Conservation (phyloP, 1,140 invertebrate species). For the Drosophila eugracilis region DNA sequence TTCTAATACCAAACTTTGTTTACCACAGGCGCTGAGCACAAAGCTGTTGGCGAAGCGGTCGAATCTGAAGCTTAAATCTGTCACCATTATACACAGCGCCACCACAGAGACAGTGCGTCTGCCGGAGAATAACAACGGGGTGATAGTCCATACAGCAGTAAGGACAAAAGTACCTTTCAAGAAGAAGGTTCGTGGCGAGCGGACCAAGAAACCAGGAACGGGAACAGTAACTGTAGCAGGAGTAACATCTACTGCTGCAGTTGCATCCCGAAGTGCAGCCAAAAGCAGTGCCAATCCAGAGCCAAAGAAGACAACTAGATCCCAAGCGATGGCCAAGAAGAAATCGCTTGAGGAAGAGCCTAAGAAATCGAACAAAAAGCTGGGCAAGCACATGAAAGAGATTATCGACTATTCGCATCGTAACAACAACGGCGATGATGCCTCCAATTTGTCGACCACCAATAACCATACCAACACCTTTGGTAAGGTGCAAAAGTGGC, state of each 20-base stretch:
- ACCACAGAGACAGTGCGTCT: conserved; percentile 93
- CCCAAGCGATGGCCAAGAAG: conserved; percentile 63
- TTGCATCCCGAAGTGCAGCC: conserved; percentile 13
- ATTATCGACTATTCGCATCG: conserved; percentile 89
- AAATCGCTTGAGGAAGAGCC: conserved; percentile 80
- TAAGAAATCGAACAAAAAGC: conserved; percentile 82
- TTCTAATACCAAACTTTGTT: conserved; percentile 27
- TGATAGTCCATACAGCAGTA: conserved; percentile 90
- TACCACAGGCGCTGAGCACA: conserved; percentile 90
- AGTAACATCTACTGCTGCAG: conserved; percentile 3
- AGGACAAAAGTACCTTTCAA: conserved; percentile 91
- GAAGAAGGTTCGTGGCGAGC: conserved; percentile 89
- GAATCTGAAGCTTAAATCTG: conserved; percentile 91
- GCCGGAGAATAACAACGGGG: conserved; percentile 90
- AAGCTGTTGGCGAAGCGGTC: conserved; percentile 91
- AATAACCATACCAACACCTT: conserved; percentile 90
- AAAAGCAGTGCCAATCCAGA: conserved; percentile 49
- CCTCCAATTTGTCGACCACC: conserved; percentile 84
- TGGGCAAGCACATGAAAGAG: conserved; percentile 88
- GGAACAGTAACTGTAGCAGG: conserved; percentile 16
- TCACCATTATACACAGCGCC: conserved; percentile 94
- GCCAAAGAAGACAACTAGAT: conserved; percentile 55
- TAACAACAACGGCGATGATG: conserved; percentile 73
- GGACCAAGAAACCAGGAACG: conserved; percentile 84
- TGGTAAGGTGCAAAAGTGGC: conserved; percentile 93